phyloP scores from a whole-genome alignment of 2,888 invertebrate species.

The Limenitis arthemis region DNA sequence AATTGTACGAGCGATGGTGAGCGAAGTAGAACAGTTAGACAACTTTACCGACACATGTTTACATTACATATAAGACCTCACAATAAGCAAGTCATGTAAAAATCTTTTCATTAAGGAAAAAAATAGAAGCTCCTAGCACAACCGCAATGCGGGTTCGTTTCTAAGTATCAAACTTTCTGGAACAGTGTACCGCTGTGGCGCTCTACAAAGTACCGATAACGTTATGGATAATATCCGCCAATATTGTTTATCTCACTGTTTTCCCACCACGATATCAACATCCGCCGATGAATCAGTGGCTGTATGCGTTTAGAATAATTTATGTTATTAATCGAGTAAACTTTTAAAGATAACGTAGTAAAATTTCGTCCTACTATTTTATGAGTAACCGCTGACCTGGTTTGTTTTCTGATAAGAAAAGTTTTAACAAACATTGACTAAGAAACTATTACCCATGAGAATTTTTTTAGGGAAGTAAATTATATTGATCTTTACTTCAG shows the following conservation, averaged over 20 bases:
- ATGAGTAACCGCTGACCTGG: no score
- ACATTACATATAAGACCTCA: no score
- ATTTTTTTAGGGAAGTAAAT: no score
- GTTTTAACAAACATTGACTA: no score
- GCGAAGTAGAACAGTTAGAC: conserved; percentile 16
- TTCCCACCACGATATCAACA: conserved; percentile 26
- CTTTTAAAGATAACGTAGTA: background rate
- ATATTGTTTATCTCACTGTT: conserved; percentile 23
- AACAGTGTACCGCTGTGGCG: background rate
- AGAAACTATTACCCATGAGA: no score
- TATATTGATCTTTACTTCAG: no score
- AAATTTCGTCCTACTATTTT: background rate
- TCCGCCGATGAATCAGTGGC: conserved; percentile 27
- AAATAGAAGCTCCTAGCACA: background rate
- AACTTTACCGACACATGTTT: conserved; percentile 10
- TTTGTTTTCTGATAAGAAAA: no score
- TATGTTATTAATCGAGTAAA: conserved; percentile 4
- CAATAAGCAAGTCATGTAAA: no score
- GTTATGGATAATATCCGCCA: conserved; percentile 27
- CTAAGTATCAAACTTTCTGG: conserved; percentile 1
- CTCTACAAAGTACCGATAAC: conserved; percentile 11
- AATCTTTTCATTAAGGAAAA: no score
- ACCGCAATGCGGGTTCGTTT: conserved; percentile 8
- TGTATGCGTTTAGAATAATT: conserved; percentile 11
- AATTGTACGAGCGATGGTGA: conserved; percentile 14